Evolutionary conservation across 2,888 invertebrate genomes (phyloP).

Genomic region (Argyresthia albistria): DNA sequence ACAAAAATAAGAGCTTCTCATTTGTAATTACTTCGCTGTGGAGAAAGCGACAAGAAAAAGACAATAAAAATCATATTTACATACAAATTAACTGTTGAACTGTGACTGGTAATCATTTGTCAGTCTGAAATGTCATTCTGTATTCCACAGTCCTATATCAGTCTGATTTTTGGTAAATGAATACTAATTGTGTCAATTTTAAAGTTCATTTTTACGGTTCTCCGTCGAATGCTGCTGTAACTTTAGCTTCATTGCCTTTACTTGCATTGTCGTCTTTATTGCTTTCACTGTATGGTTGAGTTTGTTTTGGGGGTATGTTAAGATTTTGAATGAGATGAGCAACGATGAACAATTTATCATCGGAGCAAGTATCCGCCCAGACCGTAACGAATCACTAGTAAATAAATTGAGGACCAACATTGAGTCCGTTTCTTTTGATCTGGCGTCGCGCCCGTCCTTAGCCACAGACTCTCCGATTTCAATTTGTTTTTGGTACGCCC

Average conservation of each 20-base stretch:
- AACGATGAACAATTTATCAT: constrained; percentile 63
- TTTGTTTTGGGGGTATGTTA: constrained; percentile 15
- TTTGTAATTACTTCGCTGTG: constrained; percentile 8
- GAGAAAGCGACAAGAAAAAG: constrained; percentile 15
- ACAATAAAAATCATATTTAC: constrained; percentile 41
- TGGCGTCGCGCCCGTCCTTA: constrained; percentile 21
- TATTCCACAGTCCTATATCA: constrained; percentile 28
- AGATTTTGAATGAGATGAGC: constrained; percentile 41
- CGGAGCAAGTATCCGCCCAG: constrained; percentile 65
- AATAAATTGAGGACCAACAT: constrained; percentile 67
- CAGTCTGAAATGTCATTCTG: constrained; percentile 57
- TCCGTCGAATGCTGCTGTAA: neutral
- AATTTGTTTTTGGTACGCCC: constrained; percentile 31
- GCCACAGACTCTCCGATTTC: constrained; percentile 25
- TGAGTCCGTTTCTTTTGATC: constrained; percentile 54
- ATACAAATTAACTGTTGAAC: constrained; percentile 64
- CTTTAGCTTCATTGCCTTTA: constrained; percentile 7
- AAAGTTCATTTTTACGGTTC: constrained; percentile 34
- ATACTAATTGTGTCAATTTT: constrained; percentile 16
- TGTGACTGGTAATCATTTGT: constrained; percentile 62
- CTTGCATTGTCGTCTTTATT: constrained; percentile 20
- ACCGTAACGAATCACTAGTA: constrained; percentile 65
- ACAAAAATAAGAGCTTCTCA: constrained; percentile 8
- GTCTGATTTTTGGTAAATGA: constrained; percentile 23
- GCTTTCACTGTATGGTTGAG: constrained; percentile 18